A percentile compares a stretch with the other conserved stretches of the same genome.
Conservation (phyloP, 37 sponge, comb jelly and placozoan genomes). For the Hormiphora californensis region DNA sequence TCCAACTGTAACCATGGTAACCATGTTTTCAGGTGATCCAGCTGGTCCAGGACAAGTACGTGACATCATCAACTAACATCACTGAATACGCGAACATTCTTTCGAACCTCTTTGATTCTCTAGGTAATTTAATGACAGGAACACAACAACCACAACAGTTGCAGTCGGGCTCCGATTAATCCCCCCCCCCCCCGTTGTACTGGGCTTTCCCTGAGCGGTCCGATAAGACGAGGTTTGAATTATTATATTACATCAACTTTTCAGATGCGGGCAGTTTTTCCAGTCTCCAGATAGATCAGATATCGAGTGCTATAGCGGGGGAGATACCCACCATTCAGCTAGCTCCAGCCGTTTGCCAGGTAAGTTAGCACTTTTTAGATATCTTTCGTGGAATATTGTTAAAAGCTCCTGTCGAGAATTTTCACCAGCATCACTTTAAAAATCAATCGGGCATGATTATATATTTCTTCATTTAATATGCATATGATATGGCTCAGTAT, state of each 20-base stretch:
- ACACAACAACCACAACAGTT: not conserved
- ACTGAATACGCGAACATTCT: not conserved
- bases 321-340: not conserved
- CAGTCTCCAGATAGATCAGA: not conserved
- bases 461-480: too few relatives aligned
- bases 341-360: slow-evolving; percentile 4
- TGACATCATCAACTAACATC: not conserved
- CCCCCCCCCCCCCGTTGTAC: too few relatives aligned
- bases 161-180: not conserved
- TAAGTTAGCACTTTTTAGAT: too few relatives aligned
- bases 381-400: too few relatives aligned
- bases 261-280: not conserved
- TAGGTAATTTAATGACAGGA: not conserved
- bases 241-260: not conserved
- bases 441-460: too few relatives aligned
- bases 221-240: too few relatives aligned
- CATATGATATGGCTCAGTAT: too few relatives aligned
- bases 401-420: too few relatives aligned
- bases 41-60: not conserved
- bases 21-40: not conserved
- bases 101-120: slow-evolving; percentile 13
- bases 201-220: too few relatives aligned
- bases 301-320: not conserved
- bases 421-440: too few relatives aligned
- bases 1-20: not conserved